phyloP scores from a whole-genome alignment of 2,888 invertebrate species.

The Pyralis farinalis region DNA sequence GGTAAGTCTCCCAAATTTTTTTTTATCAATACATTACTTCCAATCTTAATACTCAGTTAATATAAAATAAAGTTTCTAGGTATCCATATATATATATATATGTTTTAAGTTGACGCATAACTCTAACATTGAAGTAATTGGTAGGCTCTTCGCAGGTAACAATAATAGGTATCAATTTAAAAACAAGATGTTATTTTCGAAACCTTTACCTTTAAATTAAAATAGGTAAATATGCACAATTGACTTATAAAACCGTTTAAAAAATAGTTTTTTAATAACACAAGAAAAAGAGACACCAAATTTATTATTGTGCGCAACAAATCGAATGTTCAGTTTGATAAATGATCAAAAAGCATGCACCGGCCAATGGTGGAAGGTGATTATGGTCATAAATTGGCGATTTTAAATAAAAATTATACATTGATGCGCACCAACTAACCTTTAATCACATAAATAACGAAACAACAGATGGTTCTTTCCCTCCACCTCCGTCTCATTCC shows the following conservation, averaged over 20 bases:
- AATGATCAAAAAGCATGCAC: constrained; percentile 9
- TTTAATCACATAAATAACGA: constrained; percentile 72
- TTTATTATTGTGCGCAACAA: neutral
- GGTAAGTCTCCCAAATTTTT: no score
- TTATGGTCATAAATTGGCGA: constrained; percentile 68
- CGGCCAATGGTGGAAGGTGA: constrained; percentile 34
- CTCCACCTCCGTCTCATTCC: constrained; percentile 50
- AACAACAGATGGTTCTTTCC: constrained; percentile 65
- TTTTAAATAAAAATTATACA: constrained; percentile 65
- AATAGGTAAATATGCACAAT: neutral
- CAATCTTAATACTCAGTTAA: no score
- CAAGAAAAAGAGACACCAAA: no score
- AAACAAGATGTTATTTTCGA: neutral
- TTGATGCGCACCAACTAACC: constrained; percentile 44
- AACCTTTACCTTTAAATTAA: constrained; percentile 11
- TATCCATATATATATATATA: no score
- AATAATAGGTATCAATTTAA: no score
- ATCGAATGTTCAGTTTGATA: constrained; percentile 2
- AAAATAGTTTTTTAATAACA: no score
- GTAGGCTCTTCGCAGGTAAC: no score
- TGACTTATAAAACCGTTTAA: neutral
- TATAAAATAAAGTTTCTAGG: no score
- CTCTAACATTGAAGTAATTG: no score
- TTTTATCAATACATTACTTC: no score
- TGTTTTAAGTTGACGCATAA: no score